A percentile compares a stretch with the other conserved stretches of the same genome.
Evolutionary conservation across 2,113 vertebrate genomes (phyloP).

Genomic region (Baryphthengus martii): DNA sequence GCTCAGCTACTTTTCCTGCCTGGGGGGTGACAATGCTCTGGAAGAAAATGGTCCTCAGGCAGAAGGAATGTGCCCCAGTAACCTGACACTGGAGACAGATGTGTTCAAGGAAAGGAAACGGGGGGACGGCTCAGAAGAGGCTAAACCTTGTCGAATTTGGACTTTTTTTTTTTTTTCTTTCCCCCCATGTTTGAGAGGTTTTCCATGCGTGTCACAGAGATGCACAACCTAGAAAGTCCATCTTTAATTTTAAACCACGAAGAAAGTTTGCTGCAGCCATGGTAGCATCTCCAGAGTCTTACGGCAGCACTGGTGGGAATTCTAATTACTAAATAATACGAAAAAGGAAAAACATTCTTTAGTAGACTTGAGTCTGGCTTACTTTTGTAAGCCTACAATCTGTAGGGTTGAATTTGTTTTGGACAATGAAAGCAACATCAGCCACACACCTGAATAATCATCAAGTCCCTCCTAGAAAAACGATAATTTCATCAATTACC

Average conservation of each 20-base stretch:
- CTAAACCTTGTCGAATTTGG: not conserved
- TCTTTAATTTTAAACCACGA: not conserved
- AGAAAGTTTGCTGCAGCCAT: not conserved
- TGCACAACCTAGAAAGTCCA: not conserved
- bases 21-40: not conserved
- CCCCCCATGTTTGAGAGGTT: not conserved
- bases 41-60: not conserved
- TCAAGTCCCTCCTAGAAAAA: not conserved
- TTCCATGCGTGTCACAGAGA: not conserved
- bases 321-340: not conserved
- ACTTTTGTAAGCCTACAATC: not conserved
- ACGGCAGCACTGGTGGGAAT: not conserved
- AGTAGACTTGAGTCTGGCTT: not conserved
- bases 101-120: not conserved
- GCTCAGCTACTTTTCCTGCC: constrained; percentile 5
- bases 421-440: not conserved
- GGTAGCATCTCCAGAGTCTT: not conserved
- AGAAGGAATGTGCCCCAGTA: constrained; percentile 5
- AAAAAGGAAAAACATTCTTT: not conserved
- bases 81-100: constrained; percentile 41
- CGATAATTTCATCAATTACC: not conserved
- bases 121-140: not conserved
- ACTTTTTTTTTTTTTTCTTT: too few relatives aligned
- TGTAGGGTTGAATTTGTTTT: not conserved
- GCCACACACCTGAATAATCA: not conserved